Percentiles rank a stretch among this genome's conserved stretches.
phyloP scores from a whole-genome alignment of 2,888 invertebrate species.

The Palloptera scutellata region DNA sequence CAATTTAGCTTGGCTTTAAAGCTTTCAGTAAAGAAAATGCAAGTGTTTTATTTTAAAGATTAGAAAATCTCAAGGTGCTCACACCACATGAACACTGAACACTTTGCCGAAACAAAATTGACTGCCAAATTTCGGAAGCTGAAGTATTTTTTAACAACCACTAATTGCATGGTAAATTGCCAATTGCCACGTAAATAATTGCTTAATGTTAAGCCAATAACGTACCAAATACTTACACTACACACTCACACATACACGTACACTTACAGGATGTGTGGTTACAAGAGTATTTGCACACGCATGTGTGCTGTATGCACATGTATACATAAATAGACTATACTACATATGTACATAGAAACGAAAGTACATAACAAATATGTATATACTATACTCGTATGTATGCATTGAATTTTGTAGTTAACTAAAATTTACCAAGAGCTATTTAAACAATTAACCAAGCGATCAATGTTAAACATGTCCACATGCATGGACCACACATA shows the following conservation, averaged over 20 bases:
- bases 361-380: slow-evolving; percentile 6
- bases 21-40: too few relatives aligned
- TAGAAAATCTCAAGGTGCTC: too few relatives aligned
- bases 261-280: neutral
- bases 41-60: too few relatives aligned
- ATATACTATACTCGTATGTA: too few relatives aligned
- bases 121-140: neutral
- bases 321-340: neutral
- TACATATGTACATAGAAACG: neutral
- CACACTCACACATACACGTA: too few relatives aligned
- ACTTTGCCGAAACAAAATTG: too few relatives aligned
- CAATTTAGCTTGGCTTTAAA: too few relatives aligned
- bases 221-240: neutral
- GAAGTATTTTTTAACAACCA: neutral
- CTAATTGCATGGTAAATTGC: neutral
- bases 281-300: neutral
- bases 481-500: too few relatives aligned
- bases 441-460: slow-evolving; percentile 48
- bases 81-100: too few relatives aligned
- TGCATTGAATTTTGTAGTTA: neutral
- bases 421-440: slow-evolving; percentile 44
- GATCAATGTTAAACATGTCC: slow-evolving; percentile 12
- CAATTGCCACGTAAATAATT: neutral
- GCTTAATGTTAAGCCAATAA: neutral
- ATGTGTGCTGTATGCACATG: neutral